These are phyloP conservation scores for Hoplodrina ambigua DNA, from an alignment of 2,888 invertebrate species.

Conservation along the genomic window DNA sequence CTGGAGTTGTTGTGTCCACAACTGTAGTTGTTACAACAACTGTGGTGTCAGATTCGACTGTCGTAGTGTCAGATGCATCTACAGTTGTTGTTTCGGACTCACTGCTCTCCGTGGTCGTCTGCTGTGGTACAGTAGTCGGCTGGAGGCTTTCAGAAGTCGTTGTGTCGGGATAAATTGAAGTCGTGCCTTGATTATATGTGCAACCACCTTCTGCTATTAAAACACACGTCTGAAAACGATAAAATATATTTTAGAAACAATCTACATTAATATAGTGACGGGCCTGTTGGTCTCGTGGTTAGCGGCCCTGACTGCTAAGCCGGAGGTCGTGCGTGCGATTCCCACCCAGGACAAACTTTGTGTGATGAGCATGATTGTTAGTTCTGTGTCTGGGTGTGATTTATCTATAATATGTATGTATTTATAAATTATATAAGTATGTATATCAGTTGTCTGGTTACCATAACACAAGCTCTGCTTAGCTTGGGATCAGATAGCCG, in stretches of 20 bases:
- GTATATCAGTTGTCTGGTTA: no score
- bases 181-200: slow-evolving; percentile 31
- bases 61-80: background rate
- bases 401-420: no score
- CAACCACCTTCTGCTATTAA: slow-evolving; percentile 56
- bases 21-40: background rate
- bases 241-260: background rate
- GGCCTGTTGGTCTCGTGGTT: no score
- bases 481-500: no score
- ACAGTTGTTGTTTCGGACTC: slow-evolving; percentile 19
- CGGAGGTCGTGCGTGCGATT: no score
- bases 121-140: slow-evolving; percentile 26
- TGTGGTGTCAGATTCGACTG: slow-evolving; percentile 9
- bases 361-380: no score
- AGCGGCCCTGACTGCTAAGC: no score
- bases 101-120: slow-evolving; percentile 32
- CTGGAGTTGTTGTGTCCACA: slow-evolving; percentile 9
- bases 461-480: no score
- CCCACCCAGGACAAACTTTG: no score
- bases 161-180: slow-evolving; percentile 20
- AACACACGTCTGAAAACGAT: slow-evolving; percentile 32
- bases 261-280: no score
- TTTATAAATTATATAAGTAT: no score
- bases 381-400: no score
- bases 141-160: slow-evolving; percentile 32